Base-by-base conservation (phyloP, 1,140 invertebrate genomes). In the Rhizoglyphus robini region DNA sequence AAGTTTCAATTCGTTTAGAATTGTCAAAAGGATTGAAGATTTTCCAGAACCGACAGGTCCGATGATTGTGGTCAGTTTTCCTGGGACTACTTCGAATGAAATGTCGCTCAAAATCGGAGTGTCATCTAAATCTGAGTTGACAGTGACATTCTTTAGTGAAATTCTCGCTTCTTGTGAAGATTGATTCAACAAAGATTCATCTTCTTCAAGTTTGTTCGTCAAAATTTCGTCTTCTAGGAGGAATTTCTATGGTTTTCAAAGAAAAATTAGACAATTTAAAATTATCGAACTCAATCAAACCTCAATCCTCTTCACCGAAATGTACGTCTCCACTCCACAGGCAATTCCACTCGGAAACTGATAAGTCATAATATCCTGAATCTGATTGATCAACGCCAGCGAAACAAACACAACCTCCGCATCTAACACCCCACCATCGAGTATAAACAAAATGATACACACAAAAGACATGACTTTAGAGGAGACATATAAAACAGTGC, bases 381-480 rank as follows among this genome's bases (percentile, higher is more conserved):
- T 72, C 11, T 67, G 80, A 68, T 84, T 85, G 67, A 84, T 84
- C 70, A 85, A 85, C 51, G n/a, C n/a, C n/a, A n/a, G n/a, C n/a
- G n/a, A n/a, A n/a, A n/a, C n/a, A n/a, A n/a, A n/a, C n/a, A n/a
- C 84, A 81, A 85, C 81, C 0, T 88, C 83, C 0, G 81, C 84
- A 0, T 91, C 80, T 66, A 83, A 71, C 29, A 23, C 15, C n/a
- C n/a, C n/a, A 1, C 85, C 78, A 41, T 88, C 78, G 0, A 88
- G 70, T 1, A 86, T 80, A 67, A 83, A 88, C 1, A 83, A 79
- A 0, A 86, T 72, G 20, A 90, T 76, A 0, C 85, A 86, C 15
- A 86, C 77, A 69, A 86, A 89, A 0, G 90, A 74, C 0, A 86
- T 83, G 0, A 85, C 73, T 69, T 87, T 81, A 69, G 87, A 87